Percentiles rank a stretch among this genome's conserved stretches.
Conservation (phyloP, 2,888 invertebrate genomes). For the Cancer borealis region DNA sequence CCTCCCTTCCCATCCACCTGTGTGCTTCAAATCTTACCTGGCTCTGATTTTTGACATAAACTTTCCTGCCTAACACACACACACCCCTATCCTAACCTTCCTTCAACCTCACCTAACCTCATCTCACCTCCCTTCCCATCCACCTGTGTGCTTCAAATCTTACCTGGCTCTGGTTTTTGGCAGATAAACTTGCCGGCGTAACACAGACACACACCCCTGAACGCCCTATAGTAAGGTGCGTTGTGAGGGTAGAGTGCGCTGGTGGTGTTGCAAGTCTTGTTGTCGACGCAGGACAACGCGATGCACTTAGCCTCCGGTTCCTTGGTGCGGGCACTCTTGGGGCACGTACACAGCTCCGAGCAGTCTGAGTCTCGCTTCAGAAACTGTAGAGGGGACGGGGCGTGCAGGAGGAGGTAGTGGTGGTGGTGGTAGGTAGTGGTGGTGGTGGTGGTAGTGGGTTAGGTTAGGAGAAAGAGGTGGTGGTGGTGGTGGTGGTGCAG, state of each 20-base stretch:
- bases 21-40: slow-evolving; percentile 81
- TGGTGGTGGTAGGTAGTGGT: neutral
- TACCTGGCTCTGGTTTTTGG: slow-evolving; percentile 89
- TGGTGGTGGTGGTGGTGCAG: neutral
- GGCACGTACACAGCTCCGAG: slow-evolving; percentile 70
- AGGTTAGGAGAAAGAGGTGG: neutral
- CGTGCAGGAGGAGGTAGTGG: neutral
- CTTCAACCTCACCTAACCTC: slow-evolving; percentile 79
- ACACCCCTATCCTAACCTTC: slow-evolving; percentile 82
- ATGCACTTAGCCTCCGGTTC: slow-evolving; percentile 79
- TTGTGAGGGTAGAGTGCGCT: slow-evolving; percentile 94
- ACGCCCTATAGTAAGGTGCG: slow-evolving; percentile 93
- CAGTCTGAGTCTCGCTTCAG: slow-evolving; percentile 65
- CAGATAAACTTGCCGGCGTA: slow-evolving; percentile 95
- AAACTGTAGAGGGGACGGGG: slow-evolving; percentile 27
- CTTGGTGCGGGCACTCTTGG: neutral
- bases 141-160: slow-evolving; percentile 78
- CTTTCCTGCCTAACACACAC: slow-evolving; percentile 93
- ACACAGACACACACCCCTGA: slow-evolving; percentile 92
- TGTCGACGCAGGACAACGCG: slow-evolving; percentile 65
- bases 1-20: neutral
- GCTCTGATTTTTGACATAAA: slow-evolving; percentile 94
- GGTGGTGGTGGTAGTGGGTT: neutral
- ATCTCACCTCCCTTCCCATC: neutral
- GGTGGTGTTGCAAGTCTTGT: slow-evolving; percentile 90